Percentiles rank a stretch among this genome's conserved stretches.
Conservation (phyloP, 2,888 invertebrate species). For the Drosophila sordidula region DNA sequence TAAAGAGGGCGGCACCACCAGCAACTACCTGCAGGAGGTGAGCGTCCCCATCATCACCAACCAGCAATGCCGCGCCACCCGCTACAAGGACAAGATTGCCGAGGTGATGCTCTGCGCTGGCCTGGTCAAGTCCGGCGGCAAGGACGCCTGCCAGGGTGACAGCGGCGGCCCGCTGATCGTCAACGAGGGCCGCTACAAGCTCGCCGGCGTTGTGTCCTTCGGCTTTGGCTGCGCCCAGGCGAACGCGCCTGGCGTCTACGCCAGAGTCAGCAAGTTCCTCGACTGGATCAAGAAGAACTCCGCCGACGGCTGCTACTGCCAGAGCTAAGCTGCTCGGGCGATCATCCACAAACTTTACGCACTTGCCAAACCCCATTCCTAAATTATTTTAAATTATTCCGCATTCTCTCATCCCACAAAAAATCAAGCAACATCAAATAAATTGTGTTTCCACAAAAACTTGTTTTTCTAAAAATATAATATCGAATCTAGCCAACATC, state of each 20-base stretch:
- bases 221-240: slow-evolving; percentile 83
- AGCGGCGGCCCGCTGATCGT: slow-evolving; percentile 84
- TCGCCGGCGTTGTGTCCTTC: slow-evolving; percentile 83
- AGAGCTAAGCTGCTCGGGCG: slow-evolving; percentile 37
- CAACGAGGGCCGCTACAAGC: slow-evolving; percentile 77
- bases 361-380: slow-evolving; percentile 15
- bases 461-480: too few species aligned
- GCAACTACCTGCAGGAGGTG: slow-evolving; percentile 82
- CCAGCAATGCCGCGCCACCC: slow-evolving; percentile 77
- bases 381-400: slow-evolving; percentile 74
- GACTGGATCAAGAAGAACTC: slow-evolving; percentile 82
- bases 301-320: slow-evolving; percentile 80
- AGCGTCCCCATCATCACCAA: slow-evolving; percentile 83
- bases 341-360: not conserved
- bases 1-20: slow-evolving; percentile 79
- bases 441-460: slow-evolving; percentile 26
- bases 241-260: slow-evolving; percentile 84
- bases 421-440: slow-evolving; percentile 35
- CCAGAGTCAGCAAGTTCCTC: slow-evolving; percentile 82
- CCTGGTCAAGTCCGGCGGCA: slow-evolving; percentile 81
- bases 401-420: slow-evolving; percentile 30
- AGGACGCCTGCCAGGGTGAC: slow-evolving; percentile 84
- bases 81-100: slow-evolving; percentile 81
- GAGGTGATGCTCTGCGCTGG: slow-evolving; percentile 85
- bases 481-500: not conserved